Evolutionary conservation across 2,113 vertebrate species (phyloP), one percentile per base, ranked within the genome.

Genomic region (Campylomormyrus numenius): DNA sequence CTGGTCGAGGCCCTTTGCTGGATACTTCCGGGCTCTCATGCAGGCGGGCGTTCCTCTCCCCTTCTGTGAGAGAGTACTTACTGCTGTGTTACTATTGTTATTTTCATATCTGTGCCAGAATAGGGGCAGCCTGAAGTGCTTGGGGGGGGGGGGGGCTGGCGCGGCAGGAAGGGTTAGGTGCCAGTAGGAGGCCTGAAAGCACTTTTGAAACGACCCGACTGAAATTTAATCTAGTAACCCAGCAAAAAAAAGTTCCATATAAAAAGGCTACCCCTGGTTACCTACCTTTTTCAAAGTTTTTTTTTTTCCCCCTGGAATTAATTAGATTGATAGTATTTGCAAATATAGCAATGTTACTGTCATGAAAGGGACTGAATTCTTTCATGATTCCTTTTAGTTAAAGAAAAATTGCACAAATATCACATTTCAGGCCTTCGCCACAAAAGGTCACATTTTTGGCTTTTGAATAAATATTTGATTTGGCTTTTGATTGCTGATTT

Each of bases 401-500:
- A 87, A 52, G 13, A 52, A 87, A n/a, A 50, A 52, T 31, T 56
- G 27, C 50, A 87, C 5, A 35, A 48, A 52, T 24, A 42, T 77
- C 66, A 56, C 74, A 83, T 84, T 53, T 89, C 88, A 53, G 49
- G 27, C 27, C 27, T 77, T 62, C 17, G n/a, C 39, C 21, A 77
- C 24, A 35, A 84, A 45, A 39, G 85, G 35, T 49, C n/a, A 66
- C 50, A n/a, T 89, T 52, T 58, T 13, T 45, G 31, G 31, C 7
- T 31, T 35, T 52, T 46, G 52, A 89, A 11, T 48, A 31, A 3
- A 62, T 92, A 89, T 91, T 90, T 83, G 89, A 84, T 91, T 58
- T 45, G 92, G 62, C 62, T 70, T 11, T 31, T 70, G 62, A 27
- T 70, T 27, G 27, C n/a, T 27, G 10, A 70, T 70, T 70, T 70